phyloP scores from a whole-genome alignment of 37 sponge, comb jelly and placozoan genomes.

The Eunapius fragilis region DNA sequence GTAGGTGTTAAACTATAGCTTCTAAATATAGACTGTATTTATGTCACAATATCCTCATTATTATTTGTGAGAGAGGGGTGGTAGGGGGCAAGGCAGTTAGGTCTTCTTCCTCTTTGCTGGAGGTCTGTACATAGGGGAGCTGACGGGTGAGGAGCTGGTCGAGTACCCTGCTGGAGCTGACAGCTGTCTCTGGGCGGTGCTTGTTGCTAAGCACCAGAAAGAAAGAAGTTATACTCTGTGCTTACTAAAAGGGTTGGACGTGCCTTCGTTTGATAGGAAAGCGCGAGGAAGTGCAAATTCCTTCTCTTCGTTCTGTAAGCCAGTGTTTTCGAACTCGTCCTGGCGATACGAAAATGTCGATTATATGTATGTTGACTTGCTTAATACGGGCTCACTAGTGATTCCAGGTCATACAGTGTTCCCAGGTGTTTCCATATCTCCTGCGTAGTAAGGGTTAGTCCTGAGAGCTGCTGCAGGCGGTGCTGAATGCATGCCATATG shows the following conservation, averaged over 20 bases:
- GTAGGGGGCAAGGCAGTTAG: background rate
- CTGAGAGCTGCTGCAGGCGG: conserved; percentile 50
- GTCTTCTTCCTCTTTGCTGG: conserved; percentile 8
- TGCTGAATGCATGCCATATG: conserved; percentile 90
- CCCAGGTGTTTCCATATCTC: conserved; percentile 85
- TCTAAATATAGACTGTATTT: background rate
- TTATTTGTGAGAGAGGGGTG: background rate
- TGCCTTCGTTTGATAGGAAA: background rate
- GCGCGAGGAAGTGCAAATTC: conserved; percentile 54
- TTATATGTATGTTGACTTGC: background rate
- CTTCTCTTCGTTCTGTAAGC: conserved; percentile 40
- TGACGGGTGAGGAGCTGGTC: conserved; percentile 3
- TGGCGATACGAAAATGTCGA: background rate
- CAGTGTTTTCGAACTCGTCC: conserved; percentile 60
- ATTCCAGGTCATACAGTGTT: conserved; percentile 75
- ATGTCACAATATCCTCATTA: background rate
- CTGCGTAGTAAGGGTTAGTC: conserved; percentile 55
- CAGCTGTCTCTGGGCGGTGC: background rate
- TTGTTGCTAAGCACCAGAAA: background rate
- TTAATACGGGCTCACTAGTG: conserved; percentile 48
- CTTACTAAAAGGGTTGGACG: background rate
- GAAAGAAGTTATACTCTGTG: background rate
- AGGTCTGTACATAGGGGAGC: conserved; percentile 2
- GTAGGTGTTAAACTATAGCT: background rate
- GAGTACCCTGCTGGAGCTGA: background rate